Base-by-base conservation (phyloP, 2,888 invertebrate species). In the Yponomeuta sedellus region DNA sequence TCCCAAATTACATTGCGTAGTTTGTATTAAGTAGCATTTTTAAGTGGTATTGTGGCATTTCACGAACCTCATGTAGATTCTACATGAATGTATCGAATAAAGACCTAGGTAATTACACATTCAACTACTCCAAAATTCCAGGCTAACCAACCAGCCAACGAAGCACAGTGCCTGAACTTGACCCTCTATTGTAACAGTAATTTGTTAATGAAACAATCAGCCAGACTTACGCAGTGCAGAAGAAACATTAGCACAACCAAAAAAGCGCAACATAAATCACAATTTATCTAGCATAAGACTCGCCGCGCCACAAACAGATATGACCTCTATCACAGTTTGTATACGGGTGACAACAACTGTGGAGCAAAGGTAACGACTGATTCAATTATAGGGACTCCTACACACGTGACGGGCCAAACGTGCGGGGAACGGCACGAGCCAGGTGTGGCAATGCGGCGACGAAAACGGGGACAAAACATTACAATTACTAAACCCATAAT, bases 391-490 rank as follows among this genome's bases (percentile, higher is more conserved):
- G 44, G 34, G 44, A 82, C 83, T 77, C 82, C 82, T 82, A 84
- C 83, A 80, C 82, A 79, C 78, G 77, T 77, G 76, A 81, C 81
- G 75, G 69, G 70, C 69, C 70, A 68, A 76, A 76, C 78, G 77
- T 80, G 81, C 69, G 70, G 73, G 69, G 71, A 72, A 74, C 79
- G 75, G 77, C 71, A 72, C 75, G 70, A 76, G 71, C 11, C 4
- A 8, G 44, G 44, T 25, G 59, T 59, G 59, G 10, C 71, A 72
- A 59, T 59, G 59, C 10, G 59, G 12, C 22, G 25, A 25, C 25
- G 25, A 5, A 10, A 59, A 25, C 22, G 44, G 44, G 44, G 16
- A 52, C 44, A 16, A 52, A 52, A 52, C 16, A 12, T 12, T 16
- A 12, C 44, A 8, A 6, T 8, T 34, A 34, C 34, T 34, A 34